These are phyloP conservation scores for Bombylius major DNA, from an alignment of 2,888 invertebrate genomes.

Conservation along the genomic window DNA sequence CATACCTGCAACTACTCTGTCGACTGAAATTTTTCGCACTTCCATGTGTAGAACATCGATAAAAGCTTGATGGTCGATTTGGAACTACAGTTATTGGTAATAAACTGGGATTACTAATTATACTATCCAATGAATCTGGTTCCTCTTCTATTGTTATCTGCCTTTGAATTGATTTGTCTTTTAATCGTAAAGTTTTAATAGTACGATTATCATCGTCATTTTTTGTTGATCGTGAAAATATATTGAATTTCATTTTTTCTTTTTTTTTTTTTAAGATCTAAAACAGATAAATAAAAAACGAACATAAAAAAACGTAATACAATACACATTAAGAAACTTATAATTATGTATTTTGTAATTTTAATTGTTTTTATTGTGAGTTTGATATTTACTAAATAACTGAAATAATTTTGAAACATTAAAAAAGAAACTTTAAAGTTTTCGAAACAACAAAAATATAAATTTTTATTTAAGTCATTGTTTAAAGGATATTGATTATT, in stretches of 20 bases:
- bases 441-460: too few relatives aligned
- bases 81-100: conserved; percentile 36
- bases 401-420: too few relatives aligned
- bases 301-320: neutral
- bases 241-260: conserved; percentile 17
- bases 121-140: conserved; percentile 34
- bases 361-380: too few relatives aligned
- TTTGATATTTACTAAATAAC: too few relatives aligned
- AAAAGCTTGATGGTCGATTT: conserved; percentile 30
- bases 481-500: too few relatives aligned
- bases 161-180: conserved; percentile 15
- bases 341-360: too few relatives aligned
- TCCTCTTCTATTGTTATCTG: conserved; percentile 32
- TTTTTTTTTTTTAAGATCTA: neutral
- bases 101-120: conserved; percentile 33
- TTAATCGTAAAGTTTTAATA: neutral
- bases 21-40: conserved; percentile 29
- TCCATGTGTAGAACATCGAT: conserved; percentile 23
- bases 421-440: too few relatives aligned
- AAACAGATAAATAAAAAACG: neutral
- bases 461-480: too few relatives aligned
- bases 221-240: conserved; percentile 13
- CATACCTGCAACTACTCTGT: conserved; percentile 32
- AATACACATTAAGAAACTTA: too few relatives aligned
- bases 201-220: conserved; percentile 7